These are phyloP conservation scores for Sebastolobus alascanus DNA, from an alignment of 2,797 vertebrate species.

Conservation along the genomic window DNA sequence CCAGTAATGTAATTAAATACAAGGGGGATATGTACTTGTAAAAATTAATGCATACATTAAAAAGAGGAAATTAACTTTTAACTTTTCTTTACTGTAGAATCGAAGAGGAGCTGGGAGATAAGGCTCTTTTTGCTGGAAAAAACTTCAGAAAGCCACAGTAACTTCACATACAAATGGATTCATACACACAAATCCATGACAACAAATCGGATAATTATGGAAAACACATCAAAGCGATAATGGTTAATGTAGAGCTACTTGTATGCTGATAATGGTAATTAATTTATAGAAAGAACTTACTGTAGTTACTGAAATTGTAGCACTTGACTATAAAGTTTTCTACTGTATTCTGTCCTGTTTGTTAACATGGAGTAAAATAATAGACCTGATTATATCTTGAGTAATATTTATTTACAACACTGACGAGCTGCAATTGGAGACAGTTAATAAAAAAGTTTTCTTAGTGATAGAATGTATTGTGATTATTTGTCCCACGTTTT, in stretches of 20 bases:
- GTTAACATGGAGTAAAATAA: slow-evolving; percentile 24
- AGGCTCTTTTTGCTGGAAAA: slow-evolving; percentile 92
- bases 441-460: slow-evolving; percentile 39
- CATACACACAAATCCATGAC: slow-evolving; percentile 6
- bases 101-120: slow-evolving; percentile 94
- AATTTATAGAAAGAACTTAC: slow-evolving; percentile 9
- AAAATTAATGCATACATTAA: background rate
- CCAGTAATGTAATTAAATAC: background rate
- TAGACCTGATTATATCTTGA: slow-evolving; percentile 4
- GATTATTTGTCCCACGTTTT: slow-evolving; percentile 12
- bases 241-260: slow-evolving; percentile 34
- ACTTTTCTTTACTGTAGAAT: slow-evolving; percentile 84
- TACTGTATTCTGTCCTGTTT: slow-evolving; percentile 13
- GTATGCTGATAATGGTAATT: background rate
- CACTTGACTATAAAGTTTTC: background rate
- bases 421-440: slow-evolving; percentile 25
- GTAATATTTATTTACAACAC: slow-evolving; percentile 19
- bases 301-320: slow-evolving; percentile 17
- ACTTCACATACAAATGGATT: slow-evolving; percentile 39
- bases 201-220: background rate
- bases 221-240: slow-evolving; percentile 7
- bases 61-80: background rate
- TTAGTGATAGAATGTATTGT: slow-evolving; percentile 16
- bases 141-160: slow-evolving; percentile 95
- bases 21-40: background rate